phyloP scores from a whole-genome alignment of 2,113 vertebrate species.

The Vimba vimba region DNA sequence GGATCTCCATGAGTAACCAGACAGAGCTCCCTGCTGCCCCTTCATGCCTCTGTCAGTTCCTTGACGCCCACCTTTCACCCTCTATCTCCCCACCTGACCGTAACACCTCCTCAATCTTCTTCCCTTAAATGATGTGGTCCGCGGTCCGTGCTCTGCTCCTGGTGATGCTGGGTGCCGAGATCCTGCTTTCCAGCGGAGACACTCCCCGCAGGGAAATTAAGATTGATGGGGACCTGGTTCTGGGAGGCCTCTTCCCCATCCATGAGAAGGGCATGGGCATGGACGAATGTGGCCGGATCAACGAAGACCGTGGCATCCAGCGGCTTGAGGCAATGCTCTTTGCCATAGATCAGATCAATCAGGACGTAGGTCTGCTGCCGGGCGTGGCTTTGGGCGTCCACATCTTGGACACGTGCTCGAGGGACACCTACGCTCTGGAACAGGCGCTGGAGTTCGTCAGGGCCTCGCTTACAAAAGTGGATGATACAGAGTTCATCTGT shows the following conservation, averaged over 20 bases:
- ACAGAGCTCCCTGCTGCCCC: conserved; percentile 67
- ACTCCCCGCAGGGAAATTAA: conserved; percentile 93
- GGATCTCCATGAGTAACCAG: conserved; percentile 73
- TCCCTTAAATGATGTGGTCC: conserved; percentile 82
- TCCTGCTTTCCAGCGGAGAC: conserved; percentile 86
- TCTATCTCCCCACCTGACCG: conserved; percentile 48
- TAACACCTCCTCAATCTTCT: conserved; percentile 64
- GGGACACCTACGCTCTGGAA: conserved; percentile 96
- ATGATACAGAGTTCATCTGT: conserved; percentile 98
- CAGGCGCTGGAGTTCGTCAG: conserved; percentile 98
- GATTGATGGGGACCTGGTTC: conserved; percentile 95
- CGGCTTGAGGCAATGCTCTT: conserved; percentile 98
- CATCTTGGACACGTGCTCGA: conserved; percentile 96
- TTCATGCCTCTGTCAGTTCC: conserved; percentile 73
- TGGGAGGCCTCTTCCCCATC: conserved; percentile 96
- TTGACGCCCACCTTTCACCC: conserved; percentile 63
- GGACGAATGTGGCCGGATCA: conserved; percentile 95
- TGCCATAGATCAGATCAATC: conserved; percentile 96
- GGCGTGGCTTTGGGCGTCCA: conserved; percentile 93
- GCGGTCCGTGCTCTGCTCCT: conserved; percentile 81
- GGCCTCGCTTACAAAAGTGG: conserved; percentile 97
- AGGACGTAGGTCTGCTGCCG: conserved; percentile 84
- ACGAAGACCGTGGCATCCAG: conserved; percentile 95
- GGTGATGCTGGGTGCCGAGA: conserved; percentile 85
- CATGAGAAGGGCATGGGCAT: conserved; percentile 93